phyloP scores from a whole-genome alignment of 2,797 vertebrate genomes.

The Coreius guichenoti region DNA sequence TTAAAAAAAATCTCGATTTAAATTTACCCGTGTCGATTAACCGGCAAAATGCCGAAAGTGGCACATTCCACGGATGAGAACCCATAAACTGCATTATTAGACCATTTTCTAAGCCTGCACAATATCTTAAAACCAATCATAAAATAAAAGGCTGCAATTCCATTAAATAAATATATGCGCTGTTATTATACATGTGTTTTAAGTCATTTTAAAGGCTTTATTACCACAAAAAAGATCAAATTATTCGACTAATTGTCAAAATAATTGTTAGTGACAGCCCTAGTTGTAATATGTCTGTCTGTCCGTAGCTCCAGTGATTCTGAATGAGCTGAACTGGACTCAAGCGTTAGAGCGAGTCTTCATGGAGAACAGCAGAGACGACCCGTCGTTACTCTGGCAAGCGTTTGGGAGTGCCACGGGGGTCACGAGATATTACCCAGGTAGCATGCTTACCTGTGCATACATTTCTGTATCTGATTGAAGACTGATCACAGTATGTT shows the following conservation, averaged over 20 bases:
- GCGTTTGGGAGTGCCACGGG: conserved; percentile 97
- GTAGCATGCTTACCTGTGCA: conserved; percentile 62
- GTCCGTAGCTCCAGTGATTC: conserved; percentile 74
- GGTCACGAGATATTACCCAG: conserved; percentile 94
- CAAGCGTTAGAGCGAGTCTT: conserved; percentile 93
- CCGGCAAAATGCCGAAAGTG: no score
- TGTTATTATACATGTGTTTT: neutral
- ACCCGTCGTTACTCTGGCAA: conserved; percentile 96
- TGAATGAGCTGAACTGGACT: conserved; percentile 98
- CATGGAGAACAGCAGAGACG: conserved; percentile 91
- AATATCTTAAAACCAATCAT: no score
- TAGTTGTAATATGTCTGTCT: neutral
- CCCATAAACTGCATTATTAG: no score
- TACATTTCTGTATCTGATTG: neutral
- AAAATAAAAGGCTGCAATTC: no score
- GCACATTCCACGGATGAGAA: no score
- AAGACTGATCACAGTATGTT: neutral
- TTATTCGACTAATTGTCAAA: neutral
- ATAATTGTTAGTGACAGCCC: neutral
- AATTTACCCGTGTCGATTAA: no score
- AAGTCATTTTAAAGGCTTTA: neutral
- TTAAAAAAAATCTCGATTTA: no score
- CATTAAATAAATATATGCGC: no score
- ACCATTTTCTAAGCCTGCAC: no score
- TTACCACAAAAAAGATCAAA: neutral